These are phyloP conservation scores for Lasioglossum malachurum DNA, from an alignment of 2,888 invertebrate species.

Conservation along the genomic window DNA sequence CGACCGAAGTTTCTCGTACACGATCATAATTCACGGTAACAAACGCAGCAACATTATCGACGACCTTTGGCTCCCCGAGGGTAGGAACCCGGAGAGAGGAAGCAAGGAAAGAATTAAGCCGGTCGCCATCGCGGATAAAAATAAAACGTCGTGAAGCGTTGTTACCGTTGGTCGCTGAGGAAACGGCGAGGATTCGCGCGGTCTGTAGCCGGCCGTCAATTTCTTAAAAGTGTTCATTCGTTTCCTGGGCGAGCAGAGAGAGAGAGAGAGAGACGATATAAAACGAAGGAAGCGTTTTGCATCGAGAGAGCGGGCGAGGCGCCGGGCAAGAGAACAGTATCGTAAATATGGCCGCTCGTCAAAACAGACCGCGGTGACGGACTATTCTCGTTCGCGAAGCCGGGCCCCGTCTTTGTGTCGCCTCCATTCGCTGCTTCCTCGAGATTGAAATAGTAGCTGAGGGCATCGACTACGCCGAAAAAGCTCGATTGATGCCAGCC, in stretches of 20 bases:
- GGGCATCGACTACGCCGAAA: conserved; percentile 53
- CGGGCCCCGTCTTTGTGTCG: conserved; percentile 27
- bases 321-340: neutral
- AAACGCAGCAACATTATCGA: neutral
- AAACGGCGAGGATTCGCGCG: conserved; percentile 15
- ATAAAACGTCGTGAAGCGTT: conserved; percentile 22
- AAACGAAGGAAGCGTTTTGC: conserved; percentile 32
- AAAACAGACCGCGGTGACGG: conserved; percentile 41
- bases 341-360: conserved; percentile 50
- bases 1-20: neutral
- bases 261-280: neutral
- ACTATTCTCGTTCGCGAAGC: conserved; percentile 25
- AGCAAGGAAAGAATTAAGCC: neutral
- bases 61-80: neutral
- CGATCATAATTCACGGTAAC: neutral
- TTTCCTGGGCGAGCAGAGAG: conserved; percentile 26
- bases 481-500: conserved; percentile 61
- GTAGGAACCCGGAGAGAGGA: neutral
- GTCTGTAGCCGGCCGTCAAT: conserved; percentile 39
- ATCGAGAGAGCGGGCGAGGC: neutral
- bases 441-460: conserved; percentile 60
- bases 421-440: conserved; percentile 16
- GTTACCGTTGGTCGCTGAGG: conserved; percentile 1
- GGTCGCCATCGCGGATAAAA: neutral
- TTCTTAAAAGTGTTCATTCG: conserved; percentile 54